phyloP scores from a whole-genome alignment of 2,888 invertebrate species.

The Hypomecis atomaria region DNA sequence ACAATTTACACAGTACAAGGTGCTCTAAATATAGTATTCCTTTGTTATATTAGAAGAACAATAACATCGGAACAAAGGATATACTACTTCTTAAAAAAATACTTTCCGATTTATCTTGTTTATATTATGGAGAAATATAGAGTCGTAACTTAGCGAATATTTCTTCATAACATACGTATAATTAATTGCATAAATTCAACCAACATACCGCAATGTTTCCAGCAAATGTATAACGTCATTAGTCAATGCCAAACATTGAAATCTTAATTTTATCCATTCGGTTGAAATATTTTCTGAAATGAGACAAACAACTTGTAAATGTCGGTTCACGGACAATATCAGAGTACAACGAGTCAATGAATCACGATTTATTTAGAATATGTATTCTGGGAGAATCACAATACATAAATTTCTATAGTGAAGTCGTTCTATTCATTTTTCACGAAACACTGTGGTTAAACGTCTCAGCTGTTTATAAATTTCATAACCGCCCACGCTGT shows the following conservation, averaged over 20 bases:
- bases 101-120: slow-evolving; percentile 43
- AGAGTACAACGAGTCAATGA: slow-evolving; percentile 20
- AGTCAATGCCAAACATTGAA: slow-evolving; percentile 89
- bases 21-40: slow-evolving; percentile 39
- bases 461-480: slow-evolving; percentile 48
- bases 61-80: slow-evolving; percentile 17
- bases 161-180: slow-evolving; percentile 72
- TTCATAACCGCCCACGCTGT: slow-evolving; percentile 49
- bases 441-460: slow-evolving; percentile 18
- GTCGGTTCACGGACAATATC: slow-evolving; percentile 14
- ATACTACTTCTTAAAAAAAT: slow-evolving; percentile 19
- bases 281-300: slow-evolving; percentile 88
- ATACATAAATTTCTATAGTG: slow-evolving; percentile 22
- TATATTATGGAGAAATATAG: slow-evolving; percentile 77
- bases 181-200: slow-evolving; percentile 48
- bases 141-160: slow-evolving; percentile 59
- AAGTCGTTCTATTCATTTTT: slow-evolving; percentile 43
- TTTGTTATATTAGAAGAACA: slow-evolving; percentile 17
- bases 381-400: slow-evolving; percentile 33
- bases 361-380: slow-evolving; percentile 34
- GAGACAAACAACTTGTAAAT: slow-evolving; percentile 36
- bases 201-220: slow-evolving; percentile 85
- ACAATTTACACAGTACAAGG: slow-evolving; percentile 44
- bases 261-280: slow-evolving; percentile 92
- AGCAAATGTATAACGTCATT: slow-evolving; percentile 89